Conservation (phyloP, 2,888 invertebrate genomes). For the Agrochola litura region DNA sequence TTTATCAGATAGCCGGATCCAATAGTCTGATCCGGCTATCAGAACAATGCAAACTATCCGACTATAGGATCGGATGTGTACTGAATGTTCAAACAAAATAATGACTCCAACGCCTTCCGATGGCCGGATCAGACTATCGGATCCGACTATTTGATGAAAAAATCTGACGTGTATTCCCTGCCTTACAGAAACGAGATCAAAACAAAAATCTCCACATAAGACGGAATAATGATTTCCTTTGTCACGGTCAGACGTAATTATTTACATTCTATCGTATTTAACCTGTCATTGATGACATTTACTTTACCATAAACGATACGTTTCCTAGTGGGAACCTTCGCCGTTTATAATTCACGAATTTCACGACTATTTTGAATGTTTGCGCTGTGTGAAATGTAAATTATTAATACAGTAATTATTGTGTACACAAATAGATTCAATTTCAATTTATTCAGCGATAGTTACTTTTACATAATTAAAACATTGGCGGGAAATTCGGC, state of each 20-base stretch:
- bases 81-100: too few relatives aligned
- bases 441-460: constrained; percentile 20
- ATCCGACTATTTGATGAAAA: too few relatives aligned
- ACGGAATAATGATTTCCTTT: background rate
- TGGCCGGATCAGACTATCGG: too few relatives aligned
- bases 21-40: too few relatives aligned
- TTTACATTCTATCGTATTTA: constrained; percentile 56
- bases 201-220: background rate
- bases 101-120: too few relatives aligned
- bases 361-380: constrained; percentile 52
- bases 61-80: too few relatives aligned
- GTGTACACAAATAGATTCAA: constrained; percentile 1
- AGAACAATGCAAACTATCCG: too few relatives aligned
- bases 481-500: constrained; percentile 70
- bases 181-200: background rate
- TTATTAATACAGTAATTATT: constrained; percentile 11
- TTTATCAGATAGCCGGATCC: too few relatives aligned
- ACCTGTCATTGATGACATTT: constrained; percentile 45
- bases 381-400: constrained; percentile 65
- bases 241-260: constrained; percentile 29
- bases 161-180: too few relatives aligned
- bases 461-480: constrained; percentile 4
- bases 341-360: constrained; percentile 24
- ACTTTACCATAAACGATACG: constrained; percentile 57
- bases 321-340: constrained; percentile 32